Evolutionary conservation across 64 coral and sea anemone species (phyloP).

Genomic region (Stichodactyla helianthus): DNA sequence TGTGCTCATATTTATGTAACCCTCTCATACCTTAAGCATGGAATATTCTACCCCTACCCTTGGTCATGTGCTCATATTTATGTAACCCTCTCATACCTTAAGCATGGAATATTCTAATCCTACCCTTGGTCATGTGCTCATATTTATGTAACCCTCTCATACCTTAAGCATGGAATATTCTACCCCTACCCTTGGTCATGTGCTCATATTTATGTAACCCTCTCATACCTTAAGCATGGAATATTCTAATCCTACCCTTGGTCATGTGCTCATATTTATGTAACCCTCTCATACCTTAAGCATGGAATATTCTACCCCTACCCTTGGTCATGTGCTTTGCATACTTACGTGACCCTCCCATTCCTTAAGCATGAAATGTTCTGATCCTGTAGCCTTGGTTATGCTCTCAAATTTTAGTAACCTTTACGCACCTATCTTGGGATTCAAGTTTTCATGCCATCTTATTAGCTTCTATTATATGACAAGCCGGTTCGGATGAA

Average conservation of each 20-base stretch:
- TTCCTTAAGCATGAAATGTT: background rate
- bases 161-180: background rate
- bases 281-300: background rate
- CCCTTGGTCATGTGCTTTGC: background rate
- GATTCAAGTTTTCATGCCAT: too few species aligned
- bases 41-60: too few species aligned
- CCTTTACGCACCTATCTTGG: background rate
- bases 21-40: too few species aligned
- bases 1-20: too few species aligned
- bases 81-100: too few species aligned
- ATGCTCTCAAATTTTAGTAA: background rate
- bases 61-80: too few species aligned
- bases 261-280: background rate
- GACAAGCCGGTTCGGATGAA: too few species aligned
- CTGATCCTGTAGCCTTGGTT: background rate
- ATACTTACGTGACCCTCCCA: background rate
- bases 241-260: background rate
- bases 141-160: background rate
- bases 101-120: too few species aligned
- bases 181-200: background rate
- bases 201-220: background rate
- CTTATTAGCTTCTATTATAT: too few species aligned
- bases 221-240: background rate
- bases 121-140: background rate
- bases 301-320: background rate